Percentiles rank a stretch among this genome's conserved stretches.
Evolutionary conservation across 2,888 invertebrate genomes (phyloP).

Genomic region (Elysia crispata): DNA sequence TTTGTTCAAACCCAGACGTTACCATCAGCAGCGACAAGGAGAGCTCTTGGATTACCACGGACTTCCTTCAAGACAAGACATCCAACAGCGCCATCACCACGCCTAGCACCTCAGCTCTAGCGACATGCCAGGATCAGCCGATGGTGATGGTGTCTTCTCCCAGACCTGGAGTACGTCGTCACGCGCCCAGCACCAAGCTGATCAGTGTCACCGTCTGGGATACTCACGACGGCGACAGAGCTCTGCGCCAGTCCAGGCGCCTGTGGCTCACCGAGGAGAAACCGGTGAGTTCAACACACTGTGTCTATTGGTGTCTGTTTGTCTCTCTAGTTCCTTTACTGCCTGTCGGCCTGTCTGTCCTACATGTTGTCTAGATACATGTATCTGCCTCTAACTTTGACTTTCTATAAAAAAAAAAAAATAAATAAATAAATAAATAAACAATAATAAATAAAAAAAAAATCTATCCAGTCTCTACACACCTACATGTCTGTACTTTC

Average conservation of each 20-base stretch:
- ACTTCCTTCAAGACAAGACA: not conserved
- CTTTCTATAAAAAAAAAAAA: too few species aligned
- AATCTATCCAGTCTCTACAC: too few species aligned
- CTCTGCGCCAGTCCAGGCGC: conserved; percentile 27
- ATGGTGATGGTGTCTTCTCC: conserved; percentile 26
- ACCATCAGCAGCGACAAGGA: not conserved
- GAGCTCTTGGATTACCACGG: too few species aligned
- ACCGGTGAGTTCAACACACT: conserved; percentile 33
- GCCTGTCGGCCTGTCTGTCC: too few species aligned
- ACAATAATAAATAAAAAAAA: too few species aligned
- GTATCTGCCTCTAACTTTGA: too few species aligned
- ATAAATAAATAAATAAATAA: too few species aligned
- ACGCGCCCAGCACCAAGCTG: conserved; percentile 49
- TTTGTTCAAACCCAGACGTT: not conserved
- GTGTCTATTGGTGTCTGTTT: too few species aligned
- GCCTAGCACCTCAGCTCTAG: not conserved
- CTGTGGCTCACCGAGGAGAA: conserved; percentile 49
- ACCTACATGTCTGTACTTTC: too few species aligned
- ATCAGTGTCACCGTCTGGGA: conserved; percentile 52
- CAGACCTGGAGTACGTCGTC: conserved; percentile 17
- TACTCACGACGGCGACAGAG: conserved; percentile 51
- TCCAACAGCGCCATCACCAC: not conserved
- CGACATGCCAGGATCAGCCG: not conserved
- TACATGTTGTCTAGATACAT: too few species aligned
- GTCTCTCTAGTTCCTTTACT: too few species aligned